Percentiles rank a stretch among this genome's conserved stretches.
phyloP scores from a whole-genome alignment of 2,797 vertebrate species.

The Falco rusticolus region DNA sequence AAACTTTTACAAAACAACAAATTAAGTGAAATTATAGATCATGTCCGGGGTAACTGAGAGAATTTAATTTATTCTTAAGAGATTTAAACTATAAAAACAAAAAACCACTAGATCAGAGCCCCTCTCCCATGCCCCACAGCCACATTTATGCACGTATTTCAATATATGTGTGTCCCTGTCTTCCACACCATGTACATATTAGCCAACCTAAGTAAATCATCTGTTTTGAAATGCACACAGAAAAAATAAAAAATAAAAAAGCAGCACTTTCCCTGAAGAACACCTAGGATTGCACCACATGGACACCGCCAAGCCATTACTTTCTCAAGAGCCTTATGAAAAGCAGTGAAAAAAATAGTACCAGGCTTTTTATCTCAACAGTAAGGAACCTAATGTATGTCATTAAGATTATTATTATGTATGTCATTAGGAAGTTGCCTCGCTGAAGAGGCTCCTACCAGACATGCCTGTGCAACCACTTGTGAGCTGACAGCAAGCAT shows the following conservation, averaged over 20 bases:
- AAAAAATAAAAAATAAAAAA: not conserved
- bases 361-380: not conserved
- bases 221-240: not conserved
- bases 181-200: not conserved
- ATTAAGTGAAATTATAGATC: not conserved
- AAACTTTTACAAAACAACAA: not conserved
- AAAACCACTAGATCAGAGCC: not conserved
- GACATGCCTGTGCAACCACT: not conserved
- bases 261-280: not conserved
- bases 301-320: not conserved
- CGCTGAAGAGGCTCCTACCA: slow-evolving; percentile 21
- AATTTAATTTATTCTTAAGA: not conserved
- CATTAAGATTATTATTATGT: not conserved
- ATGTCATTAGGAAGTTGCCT: not conserved
- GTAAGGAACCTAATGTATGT: not conserved
- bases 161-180: not conserved
- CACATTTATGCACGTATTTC: not conserved
- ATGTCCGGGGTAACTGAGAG: not conserved
- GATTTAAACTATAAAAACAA: not conserved
- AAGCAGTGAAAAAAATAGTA: not conserved
- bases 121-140: not conserved
- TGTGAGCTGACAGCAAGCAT: not conserved
- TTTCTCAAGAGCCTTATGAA: not conserved
- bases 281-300: not conserved
- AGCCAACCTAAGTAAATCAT: not conserved